Percentiles rank a stretch among this genome's conserved stretches.
These are phyloP conservation scores for Clarias platycephalus DNA, from an alignment of 2,797 vertebrate genomes.

Conservation along the genomic window DNA sequence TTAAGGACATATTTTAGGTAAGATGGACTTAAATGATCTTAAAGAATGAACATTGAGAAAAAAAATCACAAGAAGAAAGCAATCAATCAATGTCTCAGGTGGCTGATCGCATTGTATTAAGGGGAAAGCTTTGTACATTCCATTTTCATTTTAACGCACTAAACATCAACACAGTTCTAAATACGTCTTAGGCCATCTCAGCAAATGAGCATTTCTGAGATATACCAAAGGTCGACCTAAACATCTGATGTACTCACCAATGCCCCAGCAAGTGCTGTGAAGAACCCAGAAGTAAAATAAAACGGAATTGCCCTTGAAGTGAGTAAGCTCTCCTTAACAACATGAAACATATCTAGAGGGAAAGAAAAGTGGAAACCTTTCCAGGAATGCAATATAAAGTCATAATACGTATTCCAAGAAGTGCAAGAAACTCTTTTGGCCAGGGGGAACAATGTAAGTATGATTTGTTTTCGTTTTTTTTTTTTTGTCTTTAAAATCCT, in stretches of 20 bases:
- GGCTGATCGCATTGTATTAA: neutral
- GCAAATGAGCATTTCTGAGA: neutral
- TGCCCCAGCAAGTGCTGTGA: slow-evolving; percentile 26
- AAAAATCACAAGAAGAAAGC: neutral
- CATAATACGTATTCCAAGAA: slow-evolving; percentile 3
- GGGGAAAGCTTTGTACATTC: neutral
- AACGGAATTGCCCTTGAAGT: slow-evolving; percentile 26
- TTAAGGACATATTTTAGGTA: neutral
- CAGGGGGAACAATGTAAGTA: slow-evolving; percentile 9
- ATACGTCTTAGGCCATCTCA: neutral
- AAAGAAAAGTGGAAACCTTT: slow-evolving; percentile 28
- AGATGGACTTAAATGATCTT: neutral
- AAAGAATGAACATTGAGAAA: neutral
- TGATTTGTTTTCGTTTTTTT: neutral
- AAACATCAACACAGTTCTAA: neutral
- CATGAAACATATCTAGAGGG: slow-evolving; percentile 23
- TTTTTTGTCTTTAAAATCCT: slow-evolving; percentile 8
- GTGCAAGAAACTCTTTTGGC: slow-evolving; percentile 19
- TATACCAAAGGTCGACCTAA: neutral
- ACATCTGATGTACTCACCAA: slow-evolving; percentile 15
- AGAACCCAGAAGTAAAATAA: slow-evolving; percentile 45
- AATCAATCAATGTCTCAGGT: neutral
- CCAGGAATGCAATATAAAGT: slow-evolving; percentile 8
- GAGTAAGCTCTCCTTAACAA: slow-evolving; percentile 25
- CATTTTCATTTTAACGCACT: neutral